phyloP scores from a whole-genome alignment of 92 coral and sea anemone species.

The Epizoanthus illoricatus region DNA sequence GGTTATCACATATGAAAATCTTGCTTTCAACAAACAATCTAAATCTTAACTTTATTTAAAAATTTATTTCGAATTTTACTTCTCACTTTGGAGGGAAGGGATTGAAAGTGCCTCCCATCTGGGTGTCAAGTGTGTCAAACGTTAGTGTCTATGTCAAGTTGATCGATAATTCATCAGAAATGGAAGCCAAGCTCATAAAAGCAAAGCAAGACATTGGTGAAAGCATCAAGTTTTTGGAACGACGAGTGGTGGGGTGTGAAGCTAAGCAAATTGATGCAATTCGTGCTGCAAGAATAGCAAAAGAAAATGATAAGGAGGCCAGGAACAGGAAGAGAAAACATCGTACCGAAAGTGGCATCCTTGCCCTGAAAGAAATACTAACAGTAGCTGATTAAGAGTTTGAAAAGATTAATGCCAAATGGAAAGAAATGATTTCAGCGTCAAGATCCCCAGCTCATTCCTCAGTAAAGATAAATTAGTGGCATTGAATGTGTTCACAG shows the following conservation, averaged over 20 bases:
- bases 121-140: too few species aligned
- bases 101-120: too few species aligned
- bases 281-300: constrained; percentile 42
- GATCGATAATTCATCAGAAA: neutral
- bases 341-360: constrained; percentile 21
- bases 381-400: constrained; percentile 31
- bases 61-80: too few species aligned
- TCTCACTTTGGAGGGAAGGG: too few species aligned
- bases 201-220: constrained; percentile 38
- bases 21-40: neutral
- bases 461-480: constrained; percentile 28
- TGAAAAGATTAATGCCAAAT: constrained; percentile 24
- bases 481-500: constrained; percentile 13
- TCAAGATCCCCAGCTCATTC: constrained; percentile 28
- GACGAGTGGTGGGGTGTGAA: constrained; percentile 44
- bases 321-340: constrained; percentile 36
- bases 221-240: constrained; percentile 39
- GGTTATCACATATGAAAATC: neutral
- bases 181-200: constrained; percentile 43
- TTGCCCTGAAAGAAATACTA: constrained; percentile 39
- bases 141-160: too few species aligned
- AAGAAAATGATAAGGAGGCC: constrained; percentile 39
- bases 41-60: too few species aligned
- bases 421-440: constrained; percentile 30
- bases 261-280: constrained; percentile 41